These are phyloP conservation scores for Excalfactoria chinensis DNA, from an alignment of 2,113 vertebrate species.

Conservation along the genomic window DNA sequence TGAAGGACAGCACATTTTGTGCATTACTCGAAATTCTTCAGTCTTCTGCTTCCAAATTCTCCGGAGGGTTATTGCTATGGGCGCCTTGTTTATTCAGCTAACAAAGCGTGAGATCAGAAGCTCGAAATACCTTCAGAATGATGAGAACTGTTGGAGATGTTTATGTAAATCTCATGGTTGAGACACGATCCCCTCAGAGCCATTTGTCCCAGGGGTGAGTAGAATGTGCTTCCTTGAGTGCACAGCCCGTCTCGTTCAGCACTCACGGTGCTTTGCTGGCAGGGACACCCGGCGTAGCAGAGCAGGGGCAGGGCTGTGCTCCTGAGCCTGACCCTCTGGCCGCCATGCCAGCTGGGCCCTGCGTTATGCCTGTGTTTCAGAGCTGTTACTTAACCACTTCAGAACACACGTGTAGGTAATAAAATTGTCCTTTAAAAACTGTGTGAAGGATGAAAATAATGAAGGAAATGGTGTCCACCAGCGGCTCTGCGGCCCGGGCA, in stretches of 20 bases:
- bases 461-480: constrained; percentile 71
- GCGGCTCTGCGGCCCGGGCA: constrained; percentile 14
- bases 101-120: constrained; percentile 36
- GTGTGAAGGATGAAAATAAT: constrained; percentile 74
- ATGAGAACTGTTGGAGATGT: background rate
- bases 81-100: constrained; percentile 40
- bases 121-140: background rate
- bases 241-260: rapidly evolving
- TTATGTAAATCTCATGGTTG: background rate
- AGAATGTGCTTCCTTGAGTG: background rate
- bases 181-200: background rate
- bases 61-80: constrained; percentile 16
- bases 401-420: background rate
- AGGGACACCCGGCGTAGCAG: rapidly evolving
- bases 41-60: constrained; percentile 33
- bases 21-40: constrained; percentile 42
- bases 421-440: constrained; percentile 64
- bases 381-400: constrained; percentile 15
- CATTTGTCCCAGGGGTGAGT: background rate
- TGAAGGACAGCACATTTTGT: constrained; percentile 60
- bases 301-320: background rate
- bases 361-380: background rate
- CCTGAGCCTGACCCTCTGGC: background rate
- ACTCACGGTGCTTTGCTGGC: background rate
- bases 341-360: background rate